These are phyloP conservation scores for Tetranychus piercei DNA, from an alignment of 2,888 invertebrate species.

Conservation along the genomic window DNA sequence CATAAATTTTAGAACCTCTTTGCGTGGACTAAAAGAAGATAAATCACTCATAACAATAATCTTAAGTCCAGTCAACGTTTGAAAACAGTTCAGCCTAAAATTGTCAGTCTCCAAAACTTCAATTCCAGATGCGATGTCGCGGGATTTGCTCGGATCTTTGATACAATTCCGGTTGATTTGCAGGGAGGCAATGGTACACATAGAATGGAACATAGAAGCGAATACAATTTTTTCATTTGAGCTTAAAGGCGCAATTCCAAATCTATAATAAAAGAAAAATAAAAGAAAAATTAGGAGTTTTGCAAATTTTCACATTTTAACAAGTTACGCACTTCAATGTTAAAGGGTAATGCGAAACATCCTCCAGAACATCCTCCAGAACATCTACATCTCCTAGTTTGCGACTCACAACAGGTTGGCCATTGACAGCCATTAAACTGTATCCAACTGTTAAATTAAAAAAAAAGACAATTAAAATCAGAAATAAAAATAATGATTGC, in stretches of 20 bases:
- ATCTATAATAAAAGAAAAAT: conserved; percentile 33
- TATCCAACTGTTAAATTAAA: conserved; percentile 55
- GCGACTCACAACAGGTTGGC: conserved; percentile 48
- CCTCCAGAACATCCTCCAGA: conserved; percentile 43
- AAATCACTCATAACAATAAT: conserved; percentile 83
- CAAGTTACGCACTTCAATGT: conserved; percentile 54
- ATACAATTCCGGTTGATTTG: conserved; percentile 15
- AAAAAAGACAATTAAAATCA: conserved; percentile 1
- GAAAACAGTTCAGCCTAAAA: conserved; percentile 84
- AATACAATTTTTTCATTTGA: conserved; percentile 96
- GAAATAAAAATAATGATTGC: conserved; percentile 3
- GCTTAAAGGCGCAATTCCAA: conserved; percentile 74
- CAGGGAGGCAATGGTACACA: conserved; percentile 22
- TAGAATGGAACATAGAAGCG: conserved; percentile 90
- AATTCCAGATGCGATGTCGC: conserved; percentile 80
- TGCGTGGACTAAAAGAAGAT: conserved; percentile 9
- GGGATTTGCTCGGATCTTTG: conserved; percentile 36
- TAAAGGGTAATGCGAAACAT: conserved; percentile 50
- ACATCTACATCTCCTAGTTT: conserved; percentile 62
- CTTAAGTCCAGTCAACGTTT: conserved; percentile 89
- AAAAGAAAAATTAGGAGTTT: background rate
- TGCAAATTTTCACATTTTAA: conserved; percentile 91
- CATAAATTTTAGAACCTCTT: conserved; percentile 65
- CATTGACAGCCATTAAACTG: conserved; percentile 66
- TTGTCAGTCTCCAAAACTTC: conserved; percentile 80